Percentiles rank a stretch among this genome's conserved stretches.
Conservation (phyloP, 2,797 vertebrate genomes). For the Anguilla obscura region DNA sequence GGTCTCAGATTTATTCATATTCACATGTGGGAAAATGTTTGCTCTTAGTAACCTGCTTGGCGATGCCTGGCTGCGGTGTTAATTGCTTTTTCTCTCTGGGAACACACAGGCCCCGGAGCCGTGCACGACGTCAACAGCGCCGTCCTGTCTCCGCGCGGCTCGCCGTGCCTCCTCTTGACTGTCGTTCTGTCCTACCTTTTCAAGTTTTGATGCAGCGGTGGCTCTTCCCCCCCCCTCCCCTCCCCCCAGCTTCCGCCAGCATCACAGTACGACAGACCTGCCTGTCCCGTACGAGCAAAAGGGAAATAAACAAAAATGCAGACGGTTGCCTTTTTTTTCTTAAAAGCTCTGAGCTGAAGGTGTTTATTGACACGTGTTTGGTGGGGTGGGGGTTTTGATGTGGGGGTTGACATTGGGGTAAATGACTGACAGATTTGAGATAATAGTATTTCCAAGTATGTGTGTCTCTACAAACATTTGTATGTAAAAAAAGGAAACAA, state of each 20-base stretch:
- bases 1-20: not conserved
- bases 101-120: slow-evolving; percentile 82
- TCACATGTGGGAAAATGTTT: slow-evolving; percentile 19
- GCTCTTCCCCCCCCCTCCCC: slow-evolving; percentile 25
- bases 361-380: slow-evolving; percentile 47
- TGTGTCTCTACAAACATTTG: slow-evolving; percentile 67
- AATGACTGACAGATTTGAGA: slow-evolving; percentile 62
- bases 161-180: slow-evolving; percentile 76
- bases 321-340: slow-evolving; percentile 39
- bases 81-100: slow-evolving; percentile 41
- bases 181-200: slow-evolving; percentile 74
- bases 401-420: slow-evolving; percentile 28
- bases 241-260: slow-evolving; percentile 54
- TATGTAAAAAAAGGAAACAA: slow-evolving; percentile 71
- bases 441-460: slow-evolving; percentile 65
- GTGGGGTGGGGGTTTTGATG: slow-evolving; percentile 23
- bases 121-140: slow-evolving; percentile 88
- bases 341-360: slow-evolving; percentile 47
- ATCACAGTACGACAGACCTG: slow-evolving; percentile 68
- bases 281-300: slow-evolving; percentile 61
- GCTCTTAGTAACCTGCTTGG: not conserved
- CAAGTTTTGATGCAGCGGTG: slow-evolving; percentile 84
- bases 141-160: slow-evolving; percentile 65
- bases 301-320: slow-evolving; percentile 48
- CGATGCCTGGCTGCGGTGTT: slow-evolving; percentile 20